Base-by-base conservation (phyloP, 1,140 invertebrate species). In the Spodoptera frugiperda region DNA sequence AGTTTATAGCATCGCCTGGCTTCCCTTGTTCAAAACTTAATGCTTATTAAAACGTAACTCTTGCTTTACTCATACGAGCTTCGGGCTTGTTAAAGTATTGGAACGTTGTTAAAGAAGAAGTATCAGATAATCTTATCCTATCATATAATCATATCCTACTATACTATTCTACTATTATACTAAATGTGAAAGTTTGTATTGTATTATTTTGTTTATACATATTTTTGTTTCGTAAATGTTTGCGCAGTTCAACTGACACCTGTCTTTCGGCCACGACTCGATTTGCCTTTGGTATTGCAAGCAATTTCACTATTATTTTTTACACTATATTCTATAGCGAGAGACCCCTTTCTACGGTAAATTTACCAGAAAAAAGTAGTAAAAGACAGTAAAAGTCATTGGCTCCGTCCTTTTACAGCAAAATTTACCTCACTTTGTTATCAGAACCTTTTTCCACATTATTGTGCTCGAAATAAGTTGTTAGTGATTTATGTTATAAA, bases 171-270 rank as follows among this genome's bases (percentile, higher is more conserved):
- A n/a, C n/a, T n/a, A n/a, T n/a, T n/a, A n/a, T n/a, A n/a, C n/a
- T n/a, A n/a, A n/a, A n/a, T n/a, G n/a, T n/a, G n/a, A n/a, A n/a
- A n/a, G n/a, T n/a, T n/a, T n/a, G n/a, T n/a, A n/a, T n/a, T n/a
- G n/a, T n/a, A n/a, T n/a, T n/a, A n/a, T n/a, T 51, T 68, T 9
- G 25, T 15, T 17, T 53, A 33, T 71, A 3, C 21, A 25, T 3
- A 2, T 2, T 25, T 25, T 4, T 25, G 25, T 25, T 25, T 25
- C n/a, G n/a, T n/a, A n/a, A n/a, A n/a, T 25, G 25, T 25, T 71
- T 71, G 68, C 68, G 17, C 15, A 21, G 68, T 46, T 57, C 53
- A 71, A 71, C 53, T 53, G 53, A 57, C 68, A 71, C 44, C 53
- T 71, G 68, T 39, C 68, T 57, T 71, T 71, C 68, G 51, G 53